Conservation (phyloP, 2,797 vertebrate genomes). For the Poecilia gillii region DNA sequence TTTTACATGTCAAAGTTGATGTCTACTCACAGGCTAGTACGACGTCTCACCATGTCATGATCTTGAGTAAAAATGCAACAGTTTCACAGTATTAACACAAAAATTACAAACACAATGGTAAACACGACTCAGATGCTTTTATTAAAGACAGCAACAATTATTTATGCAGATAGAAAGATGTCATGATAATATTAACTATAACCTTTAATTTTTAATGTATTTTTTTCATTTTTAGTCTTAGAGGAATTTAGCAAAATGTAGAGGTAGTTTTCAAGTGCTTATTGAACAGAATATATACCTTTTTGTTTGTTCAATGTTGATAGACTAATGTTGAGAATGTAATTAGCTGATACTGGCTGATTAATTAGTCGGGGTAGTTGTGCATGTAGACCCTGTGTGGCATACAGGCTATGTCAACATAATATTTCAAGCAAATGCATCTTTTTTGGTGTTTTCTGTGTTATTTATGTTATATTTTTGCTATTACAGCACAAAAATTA, state of each 20-base stretch:
- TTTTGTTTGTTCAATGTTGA: background rate
- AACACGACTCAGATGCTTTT: background rate
- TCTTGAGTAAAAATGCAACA: background rate
- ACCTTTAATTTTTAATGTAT: background rate
- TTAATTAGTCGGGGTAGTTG: background rate
- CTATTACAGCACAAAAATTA: background rate
- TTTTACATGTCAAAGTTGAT: background rate
- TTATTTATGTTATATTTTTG: background rate
- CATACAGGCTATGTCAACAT: background rate
- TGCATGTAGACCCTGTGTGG: background rate
- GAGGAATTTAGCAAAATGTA: background rate
- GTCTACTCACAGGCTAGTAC: background rate
- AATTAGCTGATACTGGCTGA: conserved; percentile 1
- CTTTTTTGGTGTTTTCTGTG: background rate
- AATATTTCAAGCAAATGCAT: background rate
- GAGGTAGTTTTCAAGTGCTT: background rate
- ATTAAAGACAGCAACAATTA: background rate
- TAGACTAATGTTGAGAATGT: background rate
- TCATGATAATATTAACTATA: background rate
- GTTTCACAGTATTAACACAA: background rate
- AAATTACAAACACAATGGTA: background rate
- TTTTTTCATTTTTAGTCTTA: background rate
- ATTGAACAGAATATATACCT: background rate
- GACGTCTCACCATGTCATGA: background rate
- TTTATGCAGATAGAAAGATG: background rate